Conservation (phyloP, 1,140 invertebrate genomes). For the Oncopeltus fasciatus region DNA sequence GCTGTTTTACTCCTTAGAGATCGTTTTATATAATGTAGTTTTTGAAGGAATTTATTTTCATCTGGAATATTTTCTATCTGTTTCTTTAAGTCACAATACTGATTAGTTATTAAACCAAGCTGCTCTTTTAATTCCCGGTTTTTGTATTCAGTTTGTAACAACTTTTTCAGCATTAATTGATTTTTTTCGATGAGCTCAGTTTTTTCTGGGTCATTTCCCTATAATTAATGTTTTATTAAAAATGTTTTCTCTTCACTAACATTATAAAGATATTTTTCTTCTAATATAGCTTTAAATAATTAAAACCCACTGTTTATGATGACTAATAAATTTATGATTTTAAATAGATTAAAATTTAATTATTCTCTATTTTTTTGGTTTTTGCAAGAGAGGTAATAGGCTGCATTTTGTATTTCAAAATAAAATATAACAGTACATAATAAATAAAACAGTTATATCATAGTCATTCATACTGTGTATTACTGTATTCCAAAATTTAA, state of each 20-base stretch:
- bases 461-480: no score
- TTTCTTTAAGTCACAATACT: conserved; percentile 15
- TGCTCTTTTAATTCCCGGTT: conserved; percentile 16
- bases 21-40: background rate
- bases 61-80: conserved; percentile 5
- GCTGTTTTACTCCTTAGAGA: conserved; percentile 6
- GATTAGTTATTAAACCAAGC: background rate
- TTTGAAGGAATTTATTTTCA: background rate
- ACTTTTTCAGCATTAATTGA: conserved; percentile 51
- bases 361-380: background rate
- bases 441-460: no score
- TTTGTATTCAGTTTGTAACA: conserved; percentile 28
- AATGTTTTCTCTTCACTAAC: background rate
- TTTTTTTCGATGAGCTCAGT: conserved; percentile 52
- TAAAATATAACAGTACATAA: no score
- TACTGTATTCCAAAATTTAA: no score
- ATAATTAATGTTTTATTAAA: conserved; percentile 17
- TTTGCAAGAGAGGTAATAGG: no score
- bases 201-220: conserved; percentile 56
- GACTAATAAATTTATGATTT: background rate
- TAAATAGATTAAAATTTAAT: background rate
- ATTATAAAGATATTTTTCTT: background rate
- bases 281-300: background rate
- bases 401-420: no score
- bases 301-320: background rate